Percentiles rank a stretch among this genome's conserved stretches.
Conservation (phyloP, 2,797 vertebrate genomes). For the Bradypodion pumilum region DNA sequence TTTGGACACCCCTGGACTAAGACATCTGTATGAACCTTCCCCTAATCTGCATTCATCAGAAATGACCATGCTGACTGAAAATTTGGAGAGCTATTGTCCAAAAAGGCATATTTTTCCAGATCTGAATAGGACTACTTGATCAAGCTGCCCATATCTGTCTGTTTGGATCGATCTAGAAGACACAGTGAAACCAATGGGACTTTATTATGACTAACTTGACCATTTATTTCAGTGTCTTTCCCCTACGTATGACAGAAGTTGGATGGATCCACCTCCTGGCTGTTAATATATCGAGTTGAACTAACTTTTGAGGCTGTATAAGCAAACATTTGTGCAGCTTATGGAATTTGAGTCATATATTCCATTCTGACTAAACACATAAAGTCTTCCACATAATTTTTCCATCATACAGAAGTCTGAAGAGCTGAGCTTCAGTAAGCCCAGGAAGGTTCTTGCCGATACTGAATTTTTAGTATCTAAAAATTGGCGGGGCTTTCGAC, state of each 20-base stretch:
- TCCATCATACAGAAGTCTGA: background rate
- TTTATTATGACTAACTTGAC: background rate
- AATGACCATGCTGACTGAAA: background rate
- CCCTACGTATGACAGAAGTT: background rate
- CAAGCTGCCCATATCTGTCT: background rate
- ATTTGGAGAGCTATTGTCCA: background rate
- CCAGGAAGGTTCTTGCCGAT: background rate
- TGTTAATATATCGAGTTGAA: background rate
- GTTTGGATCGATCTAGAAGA: background rate
- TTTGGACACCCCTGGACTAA: too few species aligned
- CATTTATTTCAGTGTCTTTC: background rate
- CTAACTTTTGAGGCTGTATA: background rate
- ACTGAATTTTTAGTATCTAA: background rate
- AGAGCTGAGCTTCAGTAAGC: background rate
- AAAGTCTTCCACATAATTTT: background rate
- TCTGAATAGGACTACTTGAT: background rate
- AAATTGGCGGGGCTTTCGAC: too few species aligned
- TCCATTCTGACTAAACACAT: background rate
- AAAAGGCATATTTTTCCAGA: background rate
- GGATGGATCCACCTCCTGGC: background rate
- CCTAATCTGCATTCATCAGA: too few species aligned
- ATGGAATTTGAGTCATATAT: slow-evolving; percentile 13
- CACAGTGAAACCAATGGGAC: background rate
- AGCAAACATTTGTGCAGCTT: background rate
- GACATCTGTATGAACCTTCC: too few species aligned